Evolutionary conservation across 2,797 vertebrate genomes (phyloP).

Genomic region (Tapera naevia): DNA sequence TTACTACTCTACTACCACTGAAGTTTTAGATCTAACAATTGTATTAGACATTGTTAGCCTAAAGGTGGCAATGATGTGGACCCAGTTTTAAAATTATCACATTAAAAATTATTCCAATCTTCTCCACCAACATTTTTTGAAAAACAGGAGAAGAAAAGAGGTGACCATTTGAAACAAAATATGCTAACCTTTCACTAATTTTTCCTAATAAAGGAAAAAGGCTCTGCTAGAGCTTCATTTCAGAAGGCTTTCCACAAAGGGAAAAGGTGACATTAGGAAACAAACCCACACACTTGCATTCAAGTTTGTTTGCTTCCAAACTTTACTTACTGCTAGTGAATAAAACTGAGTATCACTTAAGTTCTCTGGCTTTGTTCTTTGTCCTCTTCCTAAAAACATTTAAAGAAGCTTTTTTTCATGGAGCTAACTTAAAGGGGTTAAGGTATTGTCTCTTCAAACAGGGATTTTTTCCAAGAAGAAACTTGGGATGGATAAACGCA

Average conservation of each 20-base stretch:
- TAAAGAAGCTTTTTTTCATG: not conserved
- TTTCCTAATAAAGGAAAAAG: not conserved
- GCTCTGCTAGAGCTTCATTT: not conserved
- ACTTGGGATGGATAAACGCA: slow-evolving; percentile 23
- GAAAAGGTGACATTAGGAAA: not conserved
- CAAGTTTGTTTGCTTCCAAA: not conserved
- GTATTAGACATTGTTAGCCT: not conserved
- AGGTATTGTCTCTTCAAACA: not conserved
- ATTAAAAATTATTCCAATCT: not conserved
- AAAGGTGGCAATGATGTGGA: not conserved
- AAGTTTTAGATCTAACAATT: not conserved
- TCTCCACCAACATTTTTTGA: not conserved
- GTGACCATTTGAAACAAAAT: not conserved
- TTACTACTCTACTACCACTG: not conserved
- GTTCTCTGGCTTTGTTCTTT: not conserved
- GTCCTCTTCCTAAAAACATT: not conserved
- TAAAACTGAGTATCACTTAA: not conserved
- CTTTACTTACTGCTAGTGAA: not conserved
- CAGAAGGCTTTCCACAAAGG: not conserved
- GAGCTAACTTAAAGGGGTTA: not conserved
- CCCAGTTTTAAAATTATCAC: not conserved
- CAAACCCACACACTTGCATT: rapidly evolving
- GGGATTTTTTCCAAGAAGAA: not conserved
- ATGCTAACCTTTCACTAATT: not conserved
- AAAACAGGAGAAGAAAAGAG: not conserved